Conservation (phyloP, 1,140 invertebrate species). For the Drosophila subpulchrella region DNA sequence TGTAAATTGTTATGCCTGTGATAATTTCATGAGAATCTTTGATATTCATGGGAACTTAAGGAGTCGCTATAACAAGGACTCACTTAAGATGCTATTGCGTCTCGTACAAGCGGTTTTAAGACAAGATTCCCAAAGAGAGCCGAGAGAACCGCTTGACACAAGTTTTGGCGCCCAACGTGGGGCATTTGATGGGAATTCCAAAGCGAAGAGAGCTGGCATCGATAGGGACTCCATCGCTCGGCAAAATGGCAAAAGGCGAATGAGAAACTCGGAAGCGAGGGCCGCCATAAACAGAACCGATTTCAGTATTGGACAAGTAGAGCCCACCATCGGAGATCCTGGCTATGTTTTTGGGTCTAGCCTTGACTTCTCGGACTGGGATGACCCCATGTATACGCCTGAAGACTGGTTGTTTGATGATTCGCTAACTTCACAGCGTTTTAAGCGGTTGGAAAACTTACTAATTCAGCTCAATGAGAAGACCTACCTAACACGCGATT, state of each 20-base stretch:
- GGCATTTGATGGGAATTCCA: not conserved
- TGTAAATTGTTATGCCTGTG: constrained; percentile 4
- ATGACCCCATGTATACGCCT: too few relatives aligned
- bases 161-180: not conserved
- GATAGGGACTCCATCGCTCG: constrained; percentile 17
- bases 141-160: too few relatives aligned
- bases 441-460: not conserved
- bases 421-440: not conserved
- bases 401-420: not conserved
- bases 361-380: not conserved
- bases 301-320: not conserved
- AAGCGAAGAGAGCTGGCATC: constrained; percentile 18
- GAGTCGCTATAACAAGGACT: constrained; percentile 16
- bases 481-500: constrained; percentile 1
- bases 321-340: not conserved
- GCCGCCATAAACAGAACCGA: not conserved
- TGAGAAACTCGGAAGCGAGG: not conserved
- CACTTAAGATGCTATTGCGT: constrained; percentile 15
- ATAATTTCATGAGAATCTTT: constrained; percentile 32
- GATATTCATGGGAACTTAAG: constrained; percentile 38
- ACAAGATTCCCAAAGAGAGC: not conserved
- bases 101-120: constrained; percentile 19
- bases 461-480: constrained; percentile 1
- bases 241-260: constrained; percentile 21
- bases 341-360: not conserved